Percentiles rank a stretch among this genome's conserved stretches.
phyloP scores from a whole-genome alignment of 2,888 invertebrate genomes.

The Drosophila buzzatii region DNA sequence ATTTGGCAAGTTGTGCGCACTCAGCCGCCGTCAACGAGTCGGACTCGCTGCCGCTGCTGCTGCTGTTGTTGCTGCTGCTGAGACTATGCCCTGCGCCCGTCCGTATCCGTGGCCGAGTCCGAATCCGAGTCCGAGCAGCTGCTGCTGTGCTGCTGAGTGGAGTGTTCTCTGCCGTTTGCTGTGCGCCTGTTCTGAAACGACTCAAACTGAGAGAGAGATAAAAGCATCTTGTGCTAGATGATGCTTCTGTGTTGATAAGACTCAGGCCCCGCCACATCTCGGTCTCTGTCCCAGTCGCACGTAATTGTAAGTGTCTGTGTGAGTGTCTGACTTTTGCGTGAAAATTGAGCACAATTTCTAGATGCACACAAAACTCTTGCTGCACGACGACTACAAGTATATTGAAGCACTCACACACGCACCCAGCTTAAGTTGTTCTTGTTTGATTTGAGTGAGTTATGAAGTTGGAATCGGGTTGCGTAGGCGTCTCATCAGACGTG shows the following conservation, averaged over 20 bases:
- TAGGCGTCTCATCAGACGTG: conserved; percentile 44
- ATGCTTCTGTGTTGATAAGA: conserved; percentile 82
- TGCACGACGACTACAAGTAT: conserved; percentile 33
- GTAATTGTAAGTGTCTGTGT: conserved; percentile 15
- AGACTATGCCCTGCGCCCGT: conserved; percentile 21
- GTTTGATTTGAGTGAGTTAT: conserved; percentile 73
- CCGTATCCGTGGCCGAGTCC: conserved; percentile 28
- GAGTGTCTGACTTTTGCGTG: conserved; percentile 59
- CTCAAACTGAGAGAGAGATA: conserved; percentile 84
- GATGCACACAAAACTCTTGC: conserved; percentile 56
- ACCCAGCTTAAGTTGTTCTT: conserved; percentile 36
- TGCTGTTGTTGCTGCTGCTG: conserved; percentile 3
- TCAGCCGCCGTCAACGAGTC: conserved; percentile 57
- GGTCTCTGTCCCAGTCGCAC: conserved; percentile 34
- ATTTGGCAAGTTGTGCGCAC: conserved; percentile 74
- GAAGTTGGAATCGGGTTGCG: conserved; percentile 69
- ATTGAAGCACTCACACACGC: conserved; percentile 34
- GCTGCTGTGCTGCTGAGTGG: conserved; percentile 48
- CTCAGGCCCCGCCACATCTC: conserved; percentile 52
- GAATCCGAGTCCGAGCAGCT: conserved; percentile 45
- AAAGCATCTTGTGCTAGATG: conserved; percentile 82
- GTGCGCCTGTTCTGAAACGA: conserved; percentile 82
- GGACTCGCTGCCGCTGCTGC: conserved; percentile 27
- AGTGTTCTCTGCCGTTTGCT: conserved; percentile 65
- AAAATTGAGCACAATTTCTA: conserved; percentile 80